A percentile compares a stretch with the other conserved stretches of the same genome.
phyloP scores from a whole-genome alignment of 2,888 invertebrate species.

The Ceriagrion tenellum region DNA sequence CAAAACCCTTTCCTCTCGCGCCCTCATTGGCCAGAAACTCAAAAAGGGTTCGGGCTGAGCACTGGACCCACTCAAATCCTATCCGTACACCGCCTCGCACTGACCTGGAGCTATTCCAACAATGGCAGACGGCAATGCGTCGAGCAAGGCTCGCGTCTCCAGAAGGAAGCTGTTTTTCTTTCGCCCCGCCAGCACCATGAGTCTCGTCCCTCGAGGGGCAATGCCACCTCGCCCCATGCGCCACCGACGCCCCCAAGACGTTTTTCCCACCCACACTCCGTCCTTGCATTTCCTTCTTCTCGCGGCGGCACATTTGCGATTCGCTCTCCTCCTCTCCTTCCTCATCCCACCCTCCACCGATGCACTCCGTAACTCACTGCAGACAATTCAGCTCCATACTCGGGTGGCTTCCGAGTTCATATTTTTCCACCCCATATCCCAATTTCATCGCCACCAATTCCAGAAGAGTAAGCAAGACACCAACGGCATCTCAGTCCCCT shows the following conservation, averaged over 20 bases:
- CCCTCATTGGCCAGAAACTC: not conserved
- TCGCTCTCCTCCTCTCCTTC: not conserved
- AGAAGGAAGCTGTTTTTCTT: not conserved
- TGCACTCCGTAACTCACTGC: not conserved
- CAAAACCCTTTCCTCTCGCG: not conserved
- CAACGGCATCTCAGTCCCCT: not conserved
- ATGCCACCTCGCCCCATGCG: not conserved
- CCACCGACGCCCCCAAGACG: not conserved
- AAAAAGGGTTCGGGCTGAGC: not conserved
- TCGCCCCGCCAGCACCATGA: not conserved
- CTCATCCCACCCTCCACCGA: not conserved
- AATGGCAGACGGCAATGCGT: conserved; percentile 16
- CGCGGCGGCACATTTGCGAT: not conserved
- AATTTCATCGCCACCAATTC: not conserved
- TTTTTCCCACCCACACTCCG: not conserved
- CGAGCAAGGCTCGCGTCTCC: not conserved
- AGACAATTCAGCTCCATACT: not conserved
- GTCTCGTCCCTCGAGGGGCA: no score
- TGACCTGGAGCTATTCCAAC: conserved; percentile 59
- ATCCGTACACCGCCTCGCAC: not conserved
- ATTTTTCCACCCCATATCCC: not conserved
- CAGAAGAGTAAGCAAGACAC: not conserved
- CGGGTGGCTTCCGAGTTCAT: not conserved
- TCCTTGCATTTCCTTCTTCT: not conserved
- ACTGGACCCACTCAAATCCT: not conserved